Base-by-base conservation (phyloP, 2,797 vertebrate species). In the Crocodylus rhombifer region DNA sequence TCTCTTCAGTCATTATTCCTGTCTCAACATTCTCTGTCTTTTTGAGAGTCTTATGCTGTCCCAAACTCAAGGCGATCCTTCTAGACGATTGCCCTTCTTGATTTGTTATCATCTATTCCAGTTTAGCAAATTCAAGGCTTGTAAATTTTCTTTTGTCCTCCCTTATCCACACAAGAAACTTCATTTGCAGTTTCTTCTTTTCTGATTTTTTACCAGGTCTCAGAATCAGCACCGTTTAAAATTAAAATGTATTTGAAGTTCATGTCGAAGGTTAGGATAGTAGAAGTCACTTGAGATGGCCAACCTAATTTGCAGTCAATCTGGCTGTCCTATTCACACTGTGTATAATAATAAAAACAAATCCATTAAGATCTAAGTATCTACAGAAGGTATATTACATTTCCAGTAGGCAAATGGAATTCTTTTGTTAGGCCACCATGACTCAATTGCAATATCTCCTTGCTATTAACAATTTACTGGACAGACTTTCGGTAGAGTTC, bases 181-280 rank as follows among this genome's bases (percentile, higher is more conserved):
- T 88, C 61, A 42, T 64, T 91, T 55, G 61, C 60, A 64, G 30
- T 18, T 12, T 57, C 33, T 71, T 67, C 63, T 55, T 77, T 7
- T 4, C 4, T 63, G 61, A 42, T 82, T 67, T 73, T 78, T 63
- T 30, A 23, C 86, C 75, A 26, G n/a, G 23, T 74, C 75, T 76
- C 33, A 71, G 28, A 80, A 89, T 61, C 26, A 36, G 33, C 15
- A 42, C 17, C 67, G 21, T 51, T 57, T 63, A 81, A 80, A 77
- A 88, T 82, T 55, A 86, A 88, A 93, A 79, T 90, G 65, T 76
- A 82, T 17, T 61, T 83, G 64, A 71, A 85, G 78, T 77, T 77
- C 69, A 65, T 64, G 73, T 16, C 4, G 33, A 71, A 93, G 42
- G 42, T 62, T n/a, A 92, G 61, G 62, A 25, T 82, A 65, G 67